These are phyloP conservation scores for Hybognathus amarus DNA, from an alignment of 2,797 vertebrate species.

Conservation along the genomic window DNA sequence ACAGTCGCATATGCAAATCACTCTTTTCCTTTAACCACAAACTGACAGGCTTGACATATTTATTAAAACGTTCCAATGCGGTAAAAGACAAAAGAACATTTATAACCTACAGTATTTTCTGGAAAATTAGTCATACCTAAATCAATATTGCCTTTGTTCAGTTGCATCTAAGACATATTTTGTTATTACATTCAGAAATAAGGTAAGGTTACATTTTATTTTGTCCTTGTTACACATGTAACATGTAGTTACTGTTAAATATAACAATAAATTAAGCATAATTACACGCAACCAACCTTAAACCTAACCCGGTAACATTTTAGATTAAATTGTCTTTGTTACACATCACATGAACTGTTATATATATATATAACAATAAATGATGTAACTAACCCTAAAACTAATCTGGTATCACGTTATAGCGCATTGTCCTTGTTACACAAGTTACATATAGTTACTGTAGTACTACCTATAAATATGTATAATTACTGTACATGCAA, in stretches of 20 bases:
- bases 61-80: constrained; percentile 13
- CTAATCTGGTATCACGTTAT: no score
- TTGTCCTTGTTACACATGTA: background rate
- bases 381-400: no score
- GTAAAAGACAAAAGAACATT: constrained; percentile 7
- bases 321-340: no score
- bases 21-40: constrained; percentile 18
- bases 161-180: background rate
- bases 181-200: background rate
- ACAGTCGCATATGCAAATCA: constrained; percentile 29
- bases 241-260: background rate
- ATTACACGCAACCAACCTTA: background rate
- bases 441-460: no score
- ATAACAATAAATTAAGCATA: background rate
- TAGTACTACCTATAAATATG: no score
- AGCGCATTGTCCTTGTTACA: no score
- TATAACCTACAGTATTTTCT: background rate
- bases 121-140: background rate
- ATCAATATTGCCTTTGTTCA: background rate
- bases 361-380: no score
- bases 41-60: constrained; percentile 39
- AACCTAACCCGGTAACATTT: background rate
- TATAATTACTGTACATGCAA: no score
- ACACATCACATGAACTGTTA: no score
- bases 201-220: background rate